phyloP scores from a whole-genome alignment of 2,113 vertebrate species.

The Rhizomys pruinosus region DNA sequence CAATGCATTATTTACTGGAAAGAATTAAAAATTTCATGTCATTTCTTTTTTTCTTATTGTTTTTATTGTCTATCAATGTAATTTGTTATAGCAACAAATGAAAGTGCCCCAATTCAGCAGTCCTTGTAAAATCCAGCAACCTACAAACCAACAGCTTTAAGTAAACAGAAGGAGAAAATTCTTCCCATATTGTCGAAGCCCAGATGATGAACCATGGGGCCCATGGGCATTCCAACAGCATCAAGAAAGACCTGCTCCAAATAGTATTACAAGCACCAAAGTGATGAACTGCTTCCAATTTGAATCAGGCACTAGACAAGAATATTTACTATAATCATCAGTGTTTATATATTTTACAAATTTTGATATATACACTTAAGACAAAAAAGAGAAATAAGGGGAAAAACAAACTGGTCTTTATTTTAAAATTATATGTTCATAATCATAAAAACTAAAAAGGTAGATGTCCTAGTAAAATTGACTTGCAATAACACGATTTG shows the following conservation, averaged over 20 bases:
- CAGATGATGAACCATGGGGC: not conserved
- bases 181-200: not conserved
- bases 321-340: not conserved
- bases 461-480: not conserved
- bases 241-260: not conserved
- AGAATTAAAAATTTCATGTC: conserved; percentile 71
- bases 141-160: not conserved
- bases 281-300: not conserved
- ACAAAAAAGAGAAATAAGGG: not conserved
- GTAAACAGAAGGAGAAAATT: not conserved
- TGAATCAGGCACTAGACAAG: not conserved
- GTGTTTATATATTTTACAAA: not conserved
- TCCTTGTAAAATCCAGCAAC: not conserved
- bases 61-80: conserved; percentile 63
- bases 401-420: not conserved
- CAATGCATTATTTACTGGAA: conserved; percentile 67
- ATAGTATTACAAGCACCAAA: not conserved
- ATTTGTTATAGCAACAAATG: conserved; percentile 66
- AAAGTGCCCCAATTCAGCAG: conserved; percentile 47
- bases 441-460: conserved; percentile 30
- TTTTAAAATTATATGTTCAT: not conserved
- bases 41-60: conserved; percentile 71
- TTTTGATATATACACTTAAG: not conserved
- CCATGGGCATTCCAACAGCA: too few relatives aligned
- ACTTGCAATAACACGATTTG: not conserved